Percentiles rank a stretch among this genome's conserved stretches.
phyloP scores from a whole-genome alignment of 2,113 vertebrate genomes.

The Turdus rufiventris region DNA sequence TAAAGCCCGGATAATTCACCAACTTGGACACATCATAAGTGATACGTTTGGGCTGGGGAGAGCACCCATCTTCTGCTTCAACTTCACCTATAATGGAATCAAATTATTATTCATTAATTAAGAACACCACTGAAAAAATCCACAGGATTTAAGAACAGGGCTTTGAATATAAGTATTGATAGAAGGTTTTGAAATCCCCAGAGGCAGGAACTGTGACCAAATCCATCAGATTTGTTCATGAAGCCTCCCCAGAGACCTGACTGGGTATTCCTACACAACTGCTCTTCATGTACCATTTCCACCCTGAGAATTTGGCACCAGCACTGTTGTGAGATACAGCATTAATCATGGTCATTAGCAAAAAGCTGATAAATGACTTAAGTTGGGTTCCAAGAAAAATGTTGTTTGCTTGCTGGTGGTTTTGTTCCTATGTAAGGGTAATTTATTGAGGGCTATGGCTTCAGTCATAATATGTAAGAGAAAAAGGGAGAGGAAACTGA shows the following conservation, averaged over 20 bases:
- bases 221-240: background rate
- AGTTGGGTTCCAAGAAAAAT: background rate
- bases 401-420: background rate
- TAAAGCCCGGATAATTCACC: slow-evolving; percentile 95
- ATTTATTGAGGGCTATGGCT: background rate
- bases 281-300: background rate
- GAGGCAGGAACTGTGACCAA: background rate
- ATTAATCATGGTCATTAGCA: background rate
- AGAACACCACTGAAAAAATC: background rate
- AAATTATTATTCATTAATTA: background rate
- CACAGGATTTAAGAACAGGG: background rate
- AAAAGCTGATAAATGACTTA: background rate
- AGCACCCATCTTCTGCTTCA: slow-evolving; percentile 62
- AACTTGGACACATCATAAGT: slow-evolving; percentile 91
- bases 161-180: fast-evolving
- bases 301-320: background rate
- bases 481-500: background rate
- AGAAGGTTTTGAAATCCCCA: background rate
- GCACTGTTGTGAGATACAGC: background rate
- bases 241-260: background rate
- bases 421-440: background rate
- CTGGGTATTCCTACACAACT: background rate
- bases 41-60: slow-evolving; percentile 49
- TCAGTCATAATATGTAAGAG: fast-evolving
- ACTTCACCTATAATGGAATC: slow-evolving; percentile 60